phyloP scores from a whole-genome alignment of 2,113 vertebrate genomes.

The Reinhardtius hippoglossoides region DNA sequence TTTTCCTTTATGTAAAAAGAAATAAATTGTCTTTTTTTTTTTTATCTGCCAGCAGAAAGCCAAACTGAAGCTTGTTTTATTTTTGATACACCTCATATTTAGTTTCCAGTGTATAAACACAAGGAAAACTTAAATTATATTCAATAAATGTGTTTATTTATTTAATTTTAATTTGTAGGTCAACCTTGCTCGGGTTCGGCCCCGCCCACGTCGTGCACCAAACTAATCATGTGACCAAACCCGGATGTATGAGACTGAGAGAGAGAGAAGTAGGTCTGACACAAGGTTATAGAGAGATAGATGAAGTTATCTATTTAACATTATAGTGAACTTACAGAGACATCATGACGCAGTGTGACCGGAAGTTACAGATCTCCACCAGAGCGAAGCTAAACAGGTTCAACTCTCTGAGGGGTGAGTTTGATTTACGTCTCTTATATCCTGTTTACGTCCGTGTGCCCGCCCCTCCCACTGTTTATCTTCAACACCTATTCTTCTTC shows the following conservation, averaged over 20 bases:
- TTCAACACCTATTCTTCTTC: not conserved
- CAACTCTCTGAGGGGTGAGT: conserved; percentile 69
- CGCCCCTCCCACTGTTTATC: not conserved
- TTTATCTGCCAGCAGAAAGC: too few species aligned
- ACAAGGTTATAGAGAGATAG: not conserved
- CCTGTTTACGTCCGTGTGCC: not conserved
- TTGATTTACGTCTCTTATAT: not conserved
- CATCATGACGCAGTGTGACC: conserved; percentile 56
- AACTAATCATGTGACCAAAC: conserved; percentile 29
- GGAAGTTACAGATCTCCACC: conserved; percentile 72
- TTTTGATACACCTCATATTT: too few species aligned
- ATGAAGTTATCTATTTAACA: not conserved
- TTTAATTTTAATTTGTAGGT: not conserved
- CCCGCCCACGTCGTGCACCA: not conserved
- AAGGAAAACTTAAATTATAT: not conserved
- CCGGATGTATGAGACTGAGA: conserved; percentile 30
- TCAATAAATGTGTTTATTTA: not conserved
- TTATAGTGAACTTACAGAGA: not conserved
- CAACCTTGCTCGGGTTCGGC: too few species aligned
- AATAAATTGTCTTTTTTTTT: too few species aligned
- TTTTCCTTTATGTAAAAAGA: too few species aligned
- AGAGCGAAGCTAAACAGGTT: conserved; percentile 81
- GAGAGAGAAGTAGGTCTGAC: not conserved
- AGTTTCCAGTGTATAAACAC: too few species aligned
- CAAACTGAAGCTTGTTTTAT: too few species aligned